A percentile compares a stretch with the other conserved stretches of the same genome.
phyloP scores from a whole-genome alignment of 1,140 invertebrate species.

The Aphelinus atriplicis region DNA sequence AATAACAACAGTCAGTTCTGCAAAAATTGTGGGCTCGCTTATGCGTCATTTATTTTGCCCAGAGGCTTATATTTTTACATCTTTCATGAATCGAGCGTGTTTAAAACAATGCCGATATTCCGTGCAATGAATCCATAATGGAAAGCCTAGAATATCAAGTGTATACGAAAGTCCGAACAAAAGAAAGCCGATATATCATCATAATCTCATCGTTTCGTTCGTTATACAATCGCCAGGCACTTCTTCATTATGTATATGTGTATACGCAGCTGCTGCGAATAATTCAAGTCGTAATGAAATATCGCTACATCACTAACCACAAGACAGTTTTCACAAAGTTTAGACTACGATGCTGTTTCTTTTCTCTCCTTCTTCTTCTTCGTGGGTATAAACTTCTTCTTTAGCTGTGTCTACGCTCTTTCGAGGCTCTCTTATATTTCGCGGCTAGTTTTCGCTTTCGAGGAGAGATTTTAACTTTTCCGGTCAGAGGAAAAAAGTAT shows the following conservation, averaged over 20 bases:
- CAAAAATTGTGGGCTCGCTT: too few species aligned
- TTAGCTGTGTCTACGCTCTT: background rate
- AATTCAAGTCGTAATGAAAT: slow-evolving; percentile 30
- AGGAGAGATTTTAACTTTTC: too few species aligned
- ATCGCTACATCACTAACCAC: slow-evolving; percentile 25
- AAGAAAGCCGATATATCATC: slow-evolving; percentile 17
- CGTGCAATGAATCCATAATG: background rate
- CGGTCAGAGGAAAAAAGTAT: too few species aligned
- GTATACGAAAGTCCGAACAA: background rate
- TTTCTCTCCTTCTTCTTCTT: background rate
- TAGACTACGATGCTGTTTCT: slow-evolving; percentile 5
- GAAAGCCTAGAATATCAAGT: background rate
- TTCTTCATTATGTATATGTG: background rate
- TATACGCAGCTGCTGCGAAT: slow-evolving; percentile 10
- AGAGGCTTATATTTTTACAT: too few species aligned
- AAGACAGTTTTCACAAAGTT: slow-evolving; percentile 18
- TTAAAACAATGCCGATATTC: background rate
- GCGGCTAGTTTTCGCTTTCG: background rate
- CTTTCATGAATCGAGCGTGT: too few species aligned
- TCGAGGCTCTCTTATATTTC: background rate
- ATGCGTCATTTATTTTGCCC: too few species aligned
- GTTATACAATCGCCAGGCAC: background rate
- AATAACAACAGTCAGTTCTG: too few species aligned
- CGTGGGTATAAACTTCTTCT: background rate
- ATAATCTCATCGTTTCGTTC: slow-evolving; percentile 14